Conservation (phyloP, 2,888 invertebrate species). For the Zygogramma bicolorata region DNA sequence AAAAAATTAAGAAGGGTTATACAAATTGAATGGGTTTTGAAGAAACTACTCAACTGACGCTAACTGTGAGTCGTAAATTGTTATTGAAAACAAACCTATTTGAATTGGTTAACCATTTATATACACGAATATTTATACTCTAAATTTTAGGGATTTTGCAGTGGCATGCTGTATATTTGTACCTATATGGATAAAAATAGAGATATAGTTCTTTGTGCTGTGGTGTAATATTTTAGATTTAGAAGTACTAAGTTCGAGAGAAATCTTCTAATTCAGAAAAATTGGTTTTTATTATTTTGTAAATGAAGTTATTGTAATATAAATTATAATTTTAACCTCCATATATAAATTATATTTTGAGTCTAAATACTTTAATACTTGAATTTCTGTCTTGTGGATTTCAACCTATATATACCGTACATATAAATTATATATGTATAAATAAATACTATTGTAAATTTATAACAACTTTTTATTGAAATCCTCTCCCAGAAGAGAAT, state of each 20-base stretch:
- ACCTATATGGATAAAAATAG: slow-evolving; percentile 68
- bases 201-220: slow-evolving; percentile 68
- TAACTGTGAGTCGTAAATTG: slow-evolving; percentile 35
- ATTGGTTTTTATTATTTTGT: slow-evolving; percentile 57
- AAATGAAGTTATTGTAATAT: slow-evolving; percentile 60
- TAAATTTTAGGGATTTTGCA: slow-evolving; percentile 62
- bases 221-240: slow-evolving; percentile 68
- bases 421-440: slow-evolving; percentile 68
- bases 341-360: slow-evolving; percentile 61
- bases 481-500: slow-evolving; percentile 1
- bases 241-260: slow-evolving; percentile 62
- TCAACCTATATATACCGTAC: slow-evolving; percentile 66
- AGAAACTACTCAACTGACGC: slow-evolving; percentile 28
- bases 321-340: slow-evolving; percentile 60
- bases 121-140: slow-evolving; percentile 58
- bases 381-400: slow-evolving; percentile 68
- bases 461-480: slow-evolving; percentile 39
- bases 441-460: slow-evolving; percentile 68
- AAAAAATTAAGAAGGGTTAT: slow-evolving; percentile 56
- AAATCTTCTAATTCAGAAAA: slow-evolving; percentile 51
- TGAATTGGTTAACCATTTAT: slow-evolving; percentile 58
- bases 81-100: slow-evolving; percentile 49
- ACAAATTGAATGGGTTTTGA: slow-evolving; percentile 56
- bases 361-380: slow-evolving; percentile 60
- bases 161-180: slow-evolving; percentile 68